A percentile compares a stretch with the other conserved stretches of the same genome.
These are phyloP conservation scores for Liolophura sinensis DNA, from an alignment of 1,140 invertebrate species.

Conservation along the genomic window DNA sequence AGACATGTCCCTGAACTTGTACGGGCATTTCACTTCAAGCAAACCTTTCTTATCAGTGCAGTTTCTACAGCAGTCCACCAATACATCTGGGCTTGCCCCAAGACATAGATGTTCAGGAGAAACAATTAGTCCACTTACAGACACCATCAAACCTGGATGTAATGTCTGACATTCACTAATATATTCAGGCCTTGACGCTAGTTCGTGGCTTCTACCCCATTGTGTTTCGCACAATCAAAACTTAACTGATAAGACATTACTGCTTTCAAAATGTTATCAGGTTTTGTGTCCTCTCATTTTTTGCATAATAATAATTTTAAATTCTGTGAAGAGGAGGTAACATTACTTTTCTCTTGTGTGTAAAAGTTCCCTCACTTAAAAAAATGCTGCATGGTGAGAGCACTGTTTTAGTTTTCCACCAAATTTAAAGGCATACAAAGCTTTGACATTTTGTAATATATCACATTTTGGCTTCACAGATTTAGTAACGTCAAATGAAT, in stretches of 20 bases:
- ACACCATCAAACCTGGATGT: not conserved
- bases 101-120: not conserved
- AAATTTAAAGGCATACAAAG: not conserved
- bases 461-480: not conserved
- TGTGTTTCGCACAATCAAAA: too few relatives aligned
- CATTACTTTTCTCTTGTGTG: too few relatives aligned
- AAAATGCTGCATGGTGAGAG: too few relatives aligned
- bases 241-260: not conserved
- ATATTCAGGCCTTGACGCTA: not conserved
- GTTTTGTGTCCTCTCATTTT: not conserved
- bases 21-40: slow-evolving; percentile 20
- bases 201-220: too few relatives aligned
- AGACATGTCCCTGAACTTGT: slow-evolving; percentile 3
- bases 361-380: too few relatives aligned
- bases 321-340: too few relatives aligned
- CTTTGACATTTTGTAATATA: not conserved
- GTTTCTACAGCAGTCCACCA: not conserved
- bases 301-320: too few relatives aligned
- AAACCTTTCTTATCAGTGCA: slow-evolving; percentile 5
- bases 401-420: slow-evolving; percentile 3
- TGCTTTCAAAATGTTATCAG: slow-evolving; percentile 9
- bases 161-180: not conserved
- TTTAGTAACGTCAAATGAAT: not conserved
- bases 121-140: not conserved
- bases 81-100: slow-evolving; percentile 7